These are phyloP conservation scores for Perodicticus potto DNA, from an alignment of 2,797 vertebrate species.

Conservation along the genomic window DNA sequence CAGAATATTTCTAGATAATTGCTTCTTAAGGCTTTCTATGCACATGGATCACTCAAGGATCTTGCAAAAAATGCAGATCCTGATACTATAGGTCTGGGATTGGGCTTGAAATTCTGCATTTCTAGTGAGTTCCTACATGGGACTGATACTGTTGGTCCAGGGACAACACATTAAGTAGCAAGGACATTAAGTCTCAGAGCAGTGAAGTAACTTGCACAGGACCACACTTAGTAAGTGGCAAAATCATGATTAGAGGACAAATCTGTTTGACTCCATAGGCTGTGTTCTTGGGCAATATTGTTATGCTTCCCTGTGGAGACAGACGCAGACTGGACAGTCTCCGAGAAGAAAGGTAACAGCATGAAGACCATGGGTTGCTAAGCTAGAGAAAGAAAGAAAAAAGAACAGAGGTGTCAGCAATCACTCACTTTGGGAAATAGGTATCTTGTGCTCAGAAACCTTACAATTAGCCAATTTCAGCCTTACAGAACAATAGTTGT, in stretches of 20 bases:
- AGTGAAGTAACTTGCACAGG: neutral
- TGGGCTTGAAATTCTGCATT: neutral
- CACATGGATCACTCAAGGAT: neutral
- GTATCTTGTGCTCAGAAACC: neutral
- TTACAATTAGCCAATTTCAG: neutral
- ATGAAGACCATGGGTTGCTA: neutral
- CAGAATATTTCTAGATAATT: neutral
- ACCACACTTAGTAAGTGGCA: neutral
- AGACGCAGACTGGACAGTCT: neutral
- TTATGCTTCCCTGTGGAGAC: neutral
- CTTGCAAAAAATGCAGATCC: neutral
- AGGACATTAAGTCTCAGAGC: neutral
- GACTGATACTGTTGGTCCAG: neutral
- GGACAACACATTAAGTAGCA: neutral
- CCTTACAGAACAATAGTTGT: neutral
- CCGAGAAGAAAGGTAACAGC: neutral
- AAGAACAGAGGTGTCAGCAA: neutral
- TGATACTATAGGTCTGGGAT: neutral
- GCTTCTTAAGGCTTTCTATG: neutral
- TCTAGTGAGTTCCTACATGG: neutral
- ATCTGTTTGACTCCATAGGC: neutral
- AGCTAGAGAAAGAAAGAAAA: neutral
- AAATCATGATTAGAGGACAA: neutral
- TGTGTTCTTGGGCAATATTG: neutral
- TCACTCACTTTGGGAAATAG: neutral